Evolutionary conservation across 2,797 vertebrate genomes (phyloP).

Genomic region (Botia kubotai): DNA sequence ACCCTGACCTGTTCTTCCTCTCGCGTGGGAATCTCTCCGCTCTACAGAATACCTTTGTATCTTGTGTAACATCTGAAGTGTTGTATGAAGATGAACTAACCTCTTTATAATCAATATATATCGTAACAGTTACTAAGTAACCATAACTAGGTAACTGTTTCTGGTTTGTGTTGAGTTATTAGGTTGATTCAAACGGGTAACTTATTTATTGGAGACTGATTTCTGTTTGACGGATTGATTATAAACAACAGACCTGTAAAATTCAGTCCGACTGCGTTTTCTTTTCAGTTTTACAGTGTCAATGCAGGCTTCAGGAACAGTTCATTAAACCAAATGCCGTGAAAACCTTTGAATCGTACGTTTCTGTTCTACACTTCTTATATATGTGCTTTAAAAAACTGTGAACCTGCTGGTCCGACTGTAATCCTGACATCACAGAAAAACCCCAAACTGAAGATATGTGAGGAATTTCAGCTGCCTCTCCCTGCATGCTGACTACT

Average conservation of each 20-base stretch:
- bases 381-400: neutral
- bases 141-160: neutral
- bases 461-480: conserved; percentile 44
- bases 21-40: conserved; percentile 7
- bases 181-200: no score
- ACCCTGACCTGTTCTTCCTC: neutral
- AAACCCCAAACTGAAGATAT: conserved; percentile 42
- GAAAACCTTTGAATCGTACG: neutral
- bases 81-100: no score
- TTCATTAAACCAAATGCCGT: neutral
- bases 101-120: no score
- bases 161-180: neutral
- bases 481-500: conserved; percentile 28
- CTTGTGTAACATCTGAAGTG: neutral
- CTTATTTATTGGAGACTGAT: no score
- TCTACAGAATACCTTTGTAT: neutral
- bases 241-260: no score
- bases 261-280: no score
- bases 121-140: no score
- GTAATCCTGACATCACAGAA: conserved; percentile 6
- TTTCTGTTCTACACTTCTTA: neutral
- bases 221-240: no score
- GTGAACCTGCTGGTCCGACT: neutral
- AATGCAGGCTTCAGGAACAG: neutral
- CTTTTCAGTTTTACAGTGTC: neutral